Percentiles rank a stretch among this genome's conserved stretches.
phyloP scores from a whole-genome alignment of 2,888 invertebrate species.

The Andrena dorsata region DNA sequence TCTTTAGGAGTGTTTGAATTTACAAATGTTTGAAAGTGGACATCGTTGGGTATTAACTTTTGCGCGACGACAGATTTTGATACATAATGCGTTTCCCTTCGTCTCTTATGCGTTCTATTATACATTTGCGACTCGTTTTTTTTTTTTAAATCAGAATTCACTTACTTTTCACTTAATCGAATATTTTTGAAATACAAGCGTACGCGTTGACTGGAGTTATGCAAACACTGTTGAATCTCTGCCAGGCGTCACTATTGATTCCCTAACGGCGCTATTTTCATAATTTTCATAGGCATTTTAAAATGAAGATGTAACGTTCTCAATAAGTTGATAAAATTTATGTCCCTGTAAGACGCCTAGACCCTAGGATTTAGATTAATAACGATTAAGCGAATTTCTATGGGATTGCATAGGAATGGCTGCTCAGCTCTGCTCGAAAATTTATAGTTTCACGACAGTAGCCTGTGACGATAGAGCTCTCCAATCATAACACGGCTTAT shows the following conservation, averaged over 20 bases:
- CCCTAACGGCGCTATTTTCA: neutral
- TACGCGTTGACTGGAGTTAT: too few relatives aligned
- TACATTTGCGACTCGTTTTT: too few relatives aligned
- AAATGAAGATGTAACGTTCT: neutral
- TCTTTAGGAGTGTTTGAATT: neutral
- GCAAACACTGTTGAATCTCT: too few relatives aligned
- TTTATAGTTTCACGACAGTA: conserved; percentile 51
- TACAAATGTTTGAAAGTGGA: neutral
- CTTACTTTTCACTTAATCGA: too few relatives aligned
- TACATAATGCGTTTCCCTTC: too few relatives aligned
- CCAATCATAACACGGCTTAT: conserved; percentile 20
- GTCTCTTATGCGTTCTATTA: too few relatives aligned
- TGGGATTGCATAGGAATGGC: conserved; percentile 49
- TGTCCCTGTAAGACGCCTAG: neutral
- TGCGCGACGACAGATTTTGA: neutral
- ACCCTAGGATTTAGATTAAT: conserved; percentile 16
- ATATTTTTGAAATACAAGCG: too few relatives aligned
- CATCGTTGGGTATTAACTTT: neutral
- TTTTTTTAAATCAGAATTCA: too few relatives aligned
- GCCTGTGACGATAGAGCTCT: conserved; percentile 10
- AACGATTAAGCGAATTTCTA: conserved; percentile 54
- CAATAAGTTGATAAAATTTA: conserved; percentile 11
- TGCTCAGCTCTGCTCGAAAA: conserved; percentile 40
- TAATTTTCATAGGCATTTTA: neutral
- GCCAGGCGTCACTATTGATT: too few relatives aligned